Evolutionary conservation across 2,113 vertebrate species (phyloP).

Genomic region (mouse (Mus musculus)): GRCm39 chr7:105063501-105064000

Average conservation of each 20-base stretch:
- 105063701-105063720: not conserved
- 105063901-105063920: not conserved
- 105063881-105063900: not conserved
- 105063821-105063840: conserved; percentile 30
- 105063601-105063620: not conserved
- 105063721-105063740: conserved; percentile 12
- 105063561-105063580: not conserved
- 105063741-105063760: conserved; percentile 54
- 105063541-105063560: not conserved
- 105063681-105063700: conserved; percentile 30
- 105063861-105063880: conserved; percentile 21
- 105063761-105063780: conserved; percentile 70
- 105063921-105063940: not conserved
- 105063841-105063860: conserved; percentile 53
- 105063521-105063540: not conserved
- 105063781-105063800: conserved; percentile 58
- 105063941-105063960: no score
- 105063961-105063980: no score
- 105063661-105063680: not conserved
- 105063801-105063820: conserved; percentile 63
- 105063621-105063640: not conserved
- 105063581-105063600: not conserved
- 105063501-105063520: not conserved
- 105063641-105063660: not conserved
- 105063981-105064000: no score